Percentiles rank a stretch among this genome's conserved stretches.
Conservation (phyloP, 2,888 invertebrate species). For the Leptinotarsa peninsularis region DNA sequence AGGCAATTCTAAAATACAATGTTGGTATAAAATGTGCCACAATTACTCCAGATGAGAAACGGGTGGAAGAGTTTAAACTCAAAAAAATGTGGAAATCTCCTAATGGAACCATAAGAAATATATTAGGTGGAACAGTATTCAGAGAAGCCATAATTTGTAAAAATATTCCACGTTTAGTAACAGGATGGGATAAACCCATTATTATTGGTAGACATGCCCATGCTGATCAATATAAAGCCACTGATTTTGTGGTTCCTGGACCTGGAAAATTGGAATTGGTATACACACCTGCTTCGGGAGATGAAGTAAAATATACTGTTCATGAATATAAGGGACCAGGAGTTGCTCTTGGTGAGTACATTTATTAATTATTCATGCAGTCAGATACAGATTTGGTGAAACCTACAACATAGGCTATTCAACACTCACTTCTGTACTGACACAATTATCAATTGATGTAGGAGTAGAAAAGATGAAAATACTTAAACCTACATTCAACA, state of each 20-base stretch:
- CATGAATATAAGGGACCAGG: conserved; percentile 90
- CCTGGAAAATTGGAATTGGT: conserved; percentile 88
- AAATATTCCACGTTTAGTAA: conserved; percentile 95
- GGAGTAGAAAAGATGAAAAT: neutral
- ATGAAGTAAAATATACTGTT: conserved; percentile 79
- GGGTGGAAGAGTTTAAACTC: conserved; percentile 89
- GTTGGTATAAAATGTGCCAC: conserved; percentile 99
- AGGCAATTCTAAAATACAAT: conserved; percentile 96
- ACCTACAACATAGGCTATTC: too few relatives aligned
- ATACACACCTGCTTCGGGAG: conserved; percentile 77
- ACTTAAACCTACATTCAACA: neutral
- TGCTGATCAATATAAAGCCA: conserved; percentile 97
- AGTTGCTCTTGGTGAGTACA: conserved; percentile 78
- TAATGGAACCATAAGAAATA: conserved; percentile 89
- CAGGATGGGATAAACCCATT: conserved; percentile 95
- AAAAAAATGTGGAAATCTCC: conserved; percentile 94
- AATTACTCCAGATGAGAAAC: conserved; percentile 96
- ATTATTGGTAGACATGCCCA: conserved; percentile 99
- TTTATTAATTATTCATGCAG: conserved; percentile 6
- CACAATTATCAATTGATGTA: neutral
- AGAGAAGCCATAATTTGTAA: conserved; percentile 90
- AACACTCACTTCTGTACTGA: neutral
- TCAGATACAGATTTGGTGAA: too few relatives aligned
- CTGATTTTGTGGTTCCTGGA: conserved; percentile 94
- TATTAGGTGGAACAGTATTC: conserved; percentile 84